A percentile compares a stretch with the other conserved stretches of the same genome.
Evolutionary conservation across 1,140 invertebrate genomes (phyloP).

Genomic region (Drosophila sp.): DNA sequence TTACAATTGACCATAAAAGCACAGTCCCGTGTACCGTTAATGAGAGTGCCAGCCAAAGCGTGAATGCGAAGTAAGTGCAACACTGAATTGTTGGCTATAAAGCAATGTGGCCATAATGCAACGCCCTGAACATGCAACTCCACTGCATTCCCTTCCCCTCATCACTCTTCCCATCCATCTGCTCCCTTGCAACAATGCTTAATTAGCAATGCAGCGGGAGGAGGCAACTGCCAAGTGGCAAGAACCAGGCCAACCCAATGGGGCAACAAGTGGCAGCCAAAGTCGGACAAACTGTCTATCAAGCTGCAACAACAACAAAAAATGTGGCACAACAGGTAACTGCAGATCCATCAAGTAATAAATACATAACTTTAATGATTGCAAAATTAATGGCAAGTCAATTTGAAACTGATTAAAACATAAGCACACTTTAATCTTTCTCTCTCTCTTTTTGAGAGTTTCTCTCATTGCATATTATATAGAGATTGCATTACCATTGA

Average conservation of each 20-base stretch:
- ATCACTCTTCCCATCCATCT: neutral
- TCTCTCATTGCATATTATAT: slow-evolving; percentile 5
- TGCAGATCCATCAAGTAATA: slow-evolving; percentile 8
- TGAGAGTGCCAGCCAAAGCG: slow-evolving; percentile 51
- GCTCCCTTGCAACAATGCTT: slow-evolving; percentile 27
- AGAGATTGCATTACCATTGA: neutral
- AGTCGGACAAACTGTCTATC: slow-evolving; percentile 38
- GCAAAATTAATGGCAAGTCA: neutral
- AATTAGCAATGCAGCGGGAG: slow-evolving; percentile 56
- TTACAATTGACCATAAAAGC: slow-evolving; percentile 55
- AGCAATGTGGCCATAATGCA: slow-evolving; percentile 35
- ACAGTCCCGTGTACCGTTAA: slow-evolving; percentile 64
- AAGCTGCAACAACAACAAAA: neutral
- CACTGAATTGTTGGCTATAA: slow-evolving; percentile 25
- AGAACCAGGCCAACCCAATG: slow-evolving; percentile 33
- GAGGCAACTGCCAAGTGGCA: slow-evolving; percentile 17
- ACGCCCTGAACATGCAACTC: slow-evolving; percentile 37
- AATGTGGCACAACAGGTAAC: slow-evolving; percentile 40
- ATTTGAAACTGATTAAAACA: neutral
- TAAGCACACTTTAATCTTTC: neutral
- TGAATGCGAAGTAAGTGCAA: slow-evolving; percentile 19
- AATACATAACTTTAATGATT: slow-evolving; percentile 15
- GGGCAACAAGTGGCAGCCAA: slow-evolving; percentile 45
- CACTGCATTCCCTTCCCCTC: neutral
- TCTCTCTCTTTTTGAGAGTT: neutral